A percentile compares a stretch with the other conserved stretches of the same genome.
These are phyloP conservation scores for Sipha maydis DNA, from an alignment of 2,888 invertebrate genomes.

Conservation along the genomic window DNA sequence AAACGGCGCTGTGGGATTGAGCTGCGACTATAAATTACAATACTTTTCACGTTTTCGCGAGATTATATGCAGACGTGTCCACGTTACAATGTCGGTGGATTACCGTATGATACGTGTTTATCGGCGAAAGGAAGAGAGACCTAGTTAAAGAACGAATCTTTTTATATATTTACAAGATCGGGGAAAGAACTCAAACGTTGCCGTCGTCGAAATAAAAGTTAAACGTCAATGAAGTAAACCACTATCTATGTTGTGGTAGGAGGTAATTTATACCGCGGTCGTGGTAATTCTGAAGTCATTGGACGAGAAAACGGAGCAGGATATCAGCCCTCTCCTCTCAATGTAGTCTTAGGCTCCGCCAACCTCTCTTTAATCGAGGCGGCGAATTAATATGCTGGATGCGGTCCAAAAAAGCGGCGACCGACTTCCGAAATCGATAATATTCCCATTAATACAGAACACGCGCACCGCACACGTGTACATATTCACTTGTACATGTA, in stretches of 20 bases:
- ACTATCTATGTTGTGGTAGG: background rate
- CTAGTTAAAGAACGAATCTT: background rate
- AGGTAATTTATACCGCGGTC: slow-evolving; percentile 35
- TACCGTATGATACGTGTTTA: background rate
- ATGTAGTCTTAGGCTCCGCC: background rate
- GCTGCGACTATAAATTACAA: background rate
- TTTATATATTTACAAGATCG: background rate
- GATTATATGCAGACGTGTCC: too few relatives aligned
- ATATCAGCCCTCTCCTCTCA: background rate
- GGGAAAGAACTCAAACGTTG: background rate
- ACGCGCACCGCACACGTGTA: background rate
- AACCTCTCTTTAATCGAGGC: slow-evolving; percentile 15
- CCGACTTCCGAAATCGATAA: slow-evolving; percentile 53
- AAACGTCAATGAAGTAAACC: slow-evolving; percentile 12
- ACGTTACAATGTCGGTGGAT: too few relatives aligned
- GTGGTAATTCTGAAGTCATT: background rate
- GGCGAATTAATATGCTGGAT: slow-evolving; percentile 60
- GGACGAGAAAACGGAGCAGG: background rate
- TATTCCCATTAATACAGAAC: slow-evolving; percentile 54
- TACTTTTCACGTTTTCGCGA: background rate
- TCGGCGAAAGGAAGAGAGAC: background rate
- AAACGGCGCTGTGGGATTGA: background rate
- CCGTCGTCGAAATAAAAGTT: slow-evolving; percentile 30
- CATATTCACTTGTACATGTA: background rate
- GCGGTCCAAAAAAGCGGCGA: slow-evolving; percentile 51